phyloP scores from a whole-genome alignment of 2,797 vertebrate genomes.

The Paguma larvata region DNA sequence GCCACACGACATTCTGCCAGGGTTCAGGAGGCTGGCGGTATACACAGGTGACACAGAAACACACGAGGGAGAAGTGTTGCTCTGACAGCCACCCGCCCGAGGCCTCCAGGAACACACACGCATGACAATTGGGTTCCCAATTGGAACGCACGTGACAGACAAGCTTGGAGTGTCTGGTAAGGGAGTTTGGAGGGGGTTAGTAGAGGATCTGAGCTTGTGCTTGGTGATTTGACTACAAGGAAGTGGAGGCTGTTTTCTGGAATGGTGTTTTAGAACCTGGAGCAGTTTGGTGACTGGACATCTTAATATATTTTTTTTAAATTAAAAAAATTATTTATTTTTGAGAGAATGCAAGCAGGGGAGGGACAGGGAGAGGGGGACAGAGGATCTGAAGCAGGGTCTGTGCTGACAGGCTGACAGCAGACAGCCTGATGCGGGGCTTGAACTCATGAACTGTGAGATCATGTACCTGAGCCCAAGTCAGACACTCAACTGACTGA shows the following conservation, averaged over 20 bases:
- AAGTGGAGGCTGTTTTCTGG: neutral
- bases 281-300: neutral
- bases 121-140: neutral
- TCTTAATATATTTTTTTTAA: neutral
- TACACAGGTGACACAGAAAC: too few relatives aligned
- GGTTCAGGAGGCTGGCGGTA: neutral
- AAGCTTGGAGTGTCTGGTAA: neutral
- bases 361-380: too few relatives aligned
- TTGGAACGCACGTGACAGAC: neutral
- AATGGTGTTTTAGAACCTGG: neutral
- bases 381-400: too few relatives aligned
- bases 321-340: too few relatives aligned
- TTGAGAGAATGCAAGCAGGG: too few relatives aligned
- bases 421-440: too few relatives aligned
- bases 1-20: neutral
- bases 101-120: neutral
- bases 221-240: neutral
- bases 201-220: neutral
- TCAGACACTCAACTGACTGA: too few relatives aligned
- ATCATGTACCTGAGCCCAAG: too few relatives aligned
- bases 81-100: neutral
- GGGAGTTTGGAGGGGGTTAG: neutral
- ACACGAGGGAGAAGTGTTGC: neutral
- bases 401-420: too few relatives aligned
- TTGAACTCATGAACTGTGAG: too few relatives aligned